These are phyloP conservation scores for Craterocephalus amniculus DNA, from an alignment of 2,797 vertebrate species.

Conservation along the genomic window DNA sequence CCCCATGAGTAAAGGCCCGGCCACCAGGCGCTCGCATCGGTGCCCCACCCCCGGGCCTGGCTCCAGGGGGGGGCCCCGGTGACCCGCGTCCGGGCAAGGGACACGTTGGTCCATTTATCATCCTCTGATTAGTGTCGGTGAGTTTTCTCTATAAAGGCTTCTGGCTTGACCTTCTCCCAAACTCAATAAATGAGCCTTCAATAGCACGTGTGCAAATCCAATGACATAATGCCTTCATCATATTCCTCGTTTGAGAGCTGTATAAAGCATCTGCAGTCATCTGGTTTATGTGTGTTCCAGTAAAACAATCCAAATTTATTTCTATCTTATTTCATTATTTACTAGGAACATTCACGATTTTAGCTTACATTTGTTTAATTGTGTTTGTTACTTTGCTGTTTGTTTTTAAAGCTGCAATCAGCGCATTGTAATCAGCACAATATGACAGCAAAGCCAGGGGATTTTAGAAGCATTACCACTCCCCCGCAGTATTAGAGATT, in stretches of 20 bases:
- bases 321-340: background rate
- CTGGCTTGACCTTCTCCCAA: constrained; percentile 33
- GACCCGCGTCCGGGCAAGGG: too few relatives aligned
- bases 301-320: constrained; percentile 2
- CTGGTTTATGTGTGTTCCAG: background rate
- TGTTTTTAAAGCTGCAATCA: constrained; percentile 18
- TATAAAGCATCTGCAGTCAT: constrained; percentile 3
- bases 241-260: constrained; percentile 12
- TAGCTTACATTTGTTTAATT: constrained; percentile 5
- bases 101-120: too few relatives aligned
- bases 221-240: constrained; percentile 12
- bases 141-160: constrained; percentile 45
- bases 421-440: constrained; percentile 18
- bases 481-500: constrained; percentile 17
- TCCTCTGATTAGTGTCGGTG: constrained; percentile 37
- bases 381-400: constrained; percentile 3
- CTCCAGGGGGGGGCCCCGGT: too few relatives aligned
- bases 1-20: too few relatives aligned
- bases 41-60: too few relatives aligned
- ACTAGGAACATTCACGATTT: background rate
- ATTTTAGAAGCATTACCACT: constrained; percentile 27
- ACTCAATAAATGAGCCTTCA: constrained; percentile 27
- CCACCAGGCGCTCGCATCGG: too few relatives aligned
- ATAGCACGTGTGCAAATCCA: constrained; percentile 15
- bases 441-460: constrained; percentile 15